These are phyloP conservation scores for Dicyrtomina minuta DNA, from an alignment of 2,888 invertebrate genomes.

Conservation along the genomic window DNA sequence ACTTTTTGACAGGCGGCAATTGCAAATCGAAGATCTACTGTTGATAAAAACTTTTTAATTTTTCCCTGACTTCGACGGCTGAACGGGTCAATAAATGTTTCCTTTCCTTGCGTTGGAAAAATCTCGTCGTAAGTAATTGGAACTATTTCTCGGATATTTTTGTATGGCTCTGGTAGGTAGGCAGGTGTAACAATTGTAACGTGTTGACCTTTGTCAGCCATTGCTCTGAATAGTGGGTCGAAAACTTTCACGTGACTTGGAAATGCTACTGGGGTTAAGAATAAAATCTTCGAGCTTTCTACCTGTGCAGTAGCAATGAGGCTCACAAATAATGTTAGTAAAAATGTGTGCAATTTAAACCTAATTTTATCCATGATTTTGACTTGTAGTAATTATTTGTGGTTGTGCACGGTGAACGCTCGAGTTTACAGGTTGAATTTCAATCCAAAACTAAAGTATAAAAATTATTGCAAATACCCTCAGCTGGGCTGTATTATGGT, in stretches of 20 bases:
- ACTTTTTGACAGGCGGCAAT: neutral
- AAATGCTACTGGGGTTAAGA: conserved; percentile 23
- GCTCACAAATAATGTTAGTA: too few relatives aligned
- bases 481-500: too few relatives aligned
- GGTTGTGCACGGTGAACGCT: too few relatives aligned
- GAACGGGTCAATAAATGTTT: neutral
- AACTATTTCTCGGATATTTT: neutral
- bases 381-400: too few relatives aligned
- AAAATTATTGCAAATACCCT: too few relatives aligned
- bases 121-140: neutral
- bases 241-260: conserved; percentile 31
- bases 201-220: conserved; percentile 13
- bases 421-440: too few relatives aligned
- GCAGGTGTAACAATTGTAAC: too few relatives aligned
- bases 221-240: conserved; percentile 29
- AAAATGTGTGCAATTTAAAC: too few relatives aligned
- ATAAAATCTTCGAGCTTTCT: conserved; percentile 21
- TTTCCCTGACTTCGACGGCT: neutral
- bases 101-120: neutral
- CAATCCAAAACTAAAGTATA: too few relatives aligned
- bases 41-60: neutral
- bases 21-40: too few relatives aligned
- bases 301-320: neutral
- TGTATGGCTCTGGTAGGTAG: neutral
- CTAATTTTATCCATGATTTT: too few relatives aligned